A percentile compares a stretch with the other conserved stretches of the same genome.
phyloP scores from a whole-genome alignment of 37 sponge, comb jelly and placozoan species.

The Amphimedon queenslandica region DNA sequence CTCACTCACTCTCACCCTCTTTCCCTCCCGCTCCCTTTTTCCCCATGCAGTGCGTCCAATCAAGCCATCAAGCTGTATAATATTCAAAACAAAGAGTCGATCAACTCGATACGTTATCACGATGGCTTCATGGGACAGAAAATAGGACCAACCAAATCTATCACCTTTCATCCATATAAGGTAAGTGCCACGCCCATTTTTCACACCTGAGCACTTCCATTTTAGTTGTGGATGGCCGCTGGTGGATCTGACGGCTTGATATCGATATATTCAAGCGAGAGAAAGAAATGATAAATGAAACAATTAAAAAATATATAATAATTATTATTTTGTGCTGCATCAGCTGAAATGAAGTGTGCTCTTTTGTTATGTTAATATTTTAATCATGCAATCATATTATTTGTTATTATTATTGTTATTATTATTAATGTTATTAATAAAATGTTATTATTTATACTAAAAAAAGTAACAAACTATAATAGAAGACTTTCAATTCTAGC shows the following conservation, averaged over 20 bases:
- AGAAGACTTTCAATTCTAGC: too few species aligned
- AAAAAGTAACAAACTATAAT: too few species aligned
- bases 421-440: neutral
- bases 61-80: conserved; percentile 80
- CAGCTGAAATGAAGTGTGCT: neutral
- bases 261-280: conserved; percentile 66
- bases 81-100: conserved; percentile 36
- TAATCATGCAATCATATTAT: neutral
- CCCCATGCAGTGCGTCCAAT: conserved; percentile 30
- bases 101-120: conserved; percentile 83
- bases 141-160: conserved; percentile 71
- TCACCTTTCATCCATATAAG: conserved; percentile 63
- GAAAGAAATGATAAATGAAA: conserved; percentile 26
- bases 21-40: neutral
- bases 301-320: conserved; percentile 2
- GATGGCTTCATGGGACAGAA: conserved; percentile 96
- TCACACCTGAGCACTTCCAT: neutral
- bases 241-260: conserved; percentile 78
- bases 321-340: neutral
- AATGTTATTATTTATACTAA: neutral
- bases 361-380: neutral
- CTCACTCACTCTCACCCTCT: neutral
- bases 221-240: conserved; percentile 73
- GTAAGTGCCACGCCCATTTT: neutral
- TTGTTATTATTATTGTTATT: neutral